Evolutionary conservation across 2,113 vertebrate species (phyloP).

Genomic region (Natator depressus): DNA sequence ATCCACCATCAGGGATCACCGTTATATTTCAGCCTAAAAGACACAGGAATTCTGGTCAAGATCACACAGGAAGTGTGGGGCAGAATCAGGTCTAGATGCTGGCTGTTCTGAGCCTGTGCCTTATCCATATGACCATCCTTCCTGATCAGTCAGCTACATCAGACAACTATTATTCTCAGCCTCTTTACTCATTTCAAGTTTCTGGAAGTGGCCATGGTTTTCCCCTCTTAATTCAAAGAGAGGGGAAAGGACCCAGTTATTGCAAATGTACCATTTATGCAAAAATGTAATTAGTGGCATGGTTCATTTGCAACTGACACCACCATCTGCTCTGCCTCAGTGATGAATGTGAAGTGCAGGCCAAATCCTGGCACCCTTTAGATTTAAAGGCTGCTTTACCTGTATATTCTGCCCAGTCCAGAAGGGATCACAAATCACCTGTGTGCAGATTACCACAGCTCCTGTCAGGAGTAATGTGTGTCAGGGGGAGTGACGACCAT

Average conservation of each 20-base stretch:
- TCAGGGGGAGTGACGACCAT: neutral
- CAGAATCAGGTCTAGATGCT: neutral
- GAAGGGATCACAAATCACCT: neutral
- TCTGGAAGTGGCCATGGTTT: neutral
- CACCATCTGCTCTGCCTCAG: neutral
- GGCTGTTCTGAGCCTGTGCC: neutral
- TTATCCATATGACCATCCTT: neutral
- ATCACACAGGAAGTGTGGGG: neutral
- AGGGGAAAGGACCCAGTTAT: neutral
- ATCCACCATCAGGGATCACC: neutral
- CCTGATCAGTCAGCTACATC: neutral
- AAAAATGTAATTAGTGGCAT: neutral
- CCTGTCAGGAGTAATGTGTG: neutral
- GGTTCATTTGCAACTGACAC: neutral
- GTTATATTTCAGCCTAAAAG: neutral
- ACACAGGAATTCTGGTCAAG: neutral
- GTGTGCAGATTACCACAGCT: neutral
- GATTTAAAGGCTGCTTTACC: neutral
- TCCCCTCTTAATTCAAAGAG: neutral
- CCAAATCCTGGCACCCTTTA: neutral
- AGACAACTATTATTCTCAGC: neutral
- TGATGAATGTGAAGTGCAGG: neutral
- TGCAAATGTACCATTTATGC: neutral
- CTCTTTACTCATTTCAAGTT: neutral
- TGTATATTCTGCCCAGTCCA: no score